Conservation (phyloP, 2,113 vertebrate species). For the Cacatua alba region DNA sequence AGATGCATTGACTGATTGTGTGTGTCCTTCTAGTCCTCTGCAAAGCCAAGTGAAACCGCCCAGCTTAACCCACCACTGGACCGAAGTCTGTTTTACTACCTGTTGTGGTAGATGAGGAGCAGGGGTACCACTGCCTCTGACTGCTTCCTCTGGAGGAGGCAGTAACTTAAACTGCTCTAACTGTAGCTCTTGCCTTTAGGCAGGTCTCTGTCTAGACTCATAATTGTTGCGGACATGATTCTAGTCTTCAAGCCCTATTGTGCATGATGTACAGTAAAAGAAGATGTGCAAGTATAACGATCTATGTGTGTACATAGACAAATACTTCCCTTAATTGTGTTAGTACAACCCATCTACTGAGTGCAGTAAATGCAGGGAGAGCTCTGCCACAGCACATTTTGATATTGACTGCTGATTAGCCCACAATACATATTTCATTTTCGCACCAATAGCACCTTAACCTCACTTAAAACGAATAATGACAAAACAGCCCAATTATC, state of each 20-base stretch:
- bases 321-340: conserved; percentile 17
- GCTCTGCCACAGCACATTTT: conserved; percentile 32
- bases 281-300: not conserved
- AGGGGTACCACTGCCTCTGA: not conserved
- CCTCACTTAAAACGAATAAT: conserved; percentile 56
- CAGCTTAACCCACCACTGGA: not conserved
- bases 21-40: not conserved
- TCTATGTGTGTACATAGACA: not conserved
- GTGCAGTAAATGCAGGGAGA: conserved; percentile 5
- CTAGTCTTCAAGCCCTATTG: not conserved
- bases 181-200: not conserved
- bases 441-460: conserved; percentile 20
- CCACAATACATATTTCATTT: conserved; percentile 23
- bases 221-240: conserved; percentile 20
- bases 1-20: rapidly evolving
- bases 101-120: not conserved
- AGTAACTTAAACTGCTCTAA: not conserved
- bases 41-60: not conserved
- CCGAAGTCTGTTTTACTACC: not conserved
- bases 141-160: not conserved
- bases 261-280: not conserved
- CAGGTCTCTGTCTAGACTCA: conserved; percentile 15
- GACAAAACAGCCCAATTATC: conserved; percentile 62
- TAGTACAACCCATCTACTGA: conserved; percentile 4
- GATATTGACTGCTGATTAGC: conserved; percentile 46